Base-by-base conservation (phyloP, 1,140 invertebrate species). In the Centruroides vittatus region DNA sequence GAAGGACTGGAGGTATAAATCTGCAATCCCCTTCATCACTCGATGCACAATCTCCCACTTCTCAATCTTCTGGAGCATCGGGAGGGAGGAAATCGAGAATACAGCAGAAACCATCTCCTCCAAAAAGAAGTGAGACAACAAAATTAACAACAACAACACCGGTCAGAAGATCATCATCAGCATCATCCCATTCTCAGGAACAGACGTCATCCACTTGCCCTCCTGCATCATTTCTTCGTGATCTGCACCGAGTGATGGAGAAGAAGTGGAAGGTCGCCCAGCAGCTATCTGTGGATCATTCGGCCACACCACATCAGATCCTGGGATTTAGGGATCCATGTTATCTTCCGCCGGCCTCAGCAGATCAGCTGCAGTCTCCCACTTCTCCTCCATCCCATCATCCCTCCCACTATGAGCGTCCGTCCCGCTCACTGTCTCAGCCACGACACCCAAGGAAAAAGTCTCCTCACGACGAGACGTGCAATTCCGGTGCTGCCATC, bases 211-310 rank as follows among this genome's bases (percentile, higher is more conserved):
- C 41, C 41, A 51, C 63, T 23, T 59, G 57, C 67, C 88, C 88
- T 3, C 87, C 88, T 0, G 81, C 81, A 5, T 86, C 88, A 53
- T 93, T 94, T 67, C 75, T 93, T 8, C 85, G 85, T 70, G 89
- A 93, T 73, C 75, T 93, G 7, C 89, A 93, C 67, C 77, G 89
- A 54, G 89, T 93, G 0, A 93, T 93, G 86, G 81, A 87, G 55
- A 92, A 93, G 66, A 94, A 94, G 69, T 93, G 90, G 89, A 88
- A 92, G 70, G 88, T 75, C 86, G 13, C 66, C 49, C 88, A 94
- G 66, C 93, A 93, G 68, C 92, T 90, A 70, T 89, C 89, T 73
- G 71, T 84, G 1, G 88, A 93, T 70, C 81, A 83, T 13, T 82
- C 85, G 10, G 88, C 87, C 0, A 90, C 87, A 23, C 89, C 90